These are phyloP conservation scores for Selenia dentaria DNA, from an alignment of 2,888 invertebrate species.

Conservation along the genomic window DNA sequence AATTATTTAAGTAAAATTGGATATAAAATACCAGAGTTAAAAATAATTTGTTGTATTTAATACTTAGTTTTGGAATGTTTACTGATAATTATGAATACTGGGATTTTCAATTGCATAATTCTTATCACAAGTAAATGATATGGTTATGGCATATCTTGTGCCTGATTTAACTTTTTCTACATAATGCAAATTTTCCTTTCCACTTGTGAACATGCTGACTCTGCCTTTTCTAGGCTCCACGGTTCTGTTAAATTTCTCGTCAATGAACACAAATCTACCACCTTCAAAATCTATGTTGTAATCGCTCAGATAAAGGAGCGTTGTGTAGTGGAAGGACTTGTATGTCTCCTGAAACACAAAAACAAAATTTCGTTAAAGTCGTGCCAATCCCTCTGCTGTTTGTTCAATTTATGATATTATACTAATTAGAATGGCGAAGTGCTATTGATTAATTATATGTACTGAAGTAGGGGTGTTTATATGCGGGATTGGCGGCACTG, in stretches of 20 bases:
- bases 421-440: too few relatives aligned
- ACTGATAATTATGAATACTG: constrained; percentile 51
- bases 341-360: constrained; percentile 90
- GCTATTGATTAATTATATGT: too few relatives aligned
- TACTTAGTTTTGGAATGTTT: constrained; percentile 21
- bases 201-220: constrained; percentile 94
- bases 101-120: constrained; percentile 87
- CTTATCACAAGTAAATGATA: constrained; percentile 94
- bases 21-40: too few relatives aligned
- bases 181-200: constrained; percentile 92
- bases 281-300: constrained; percentile 91
- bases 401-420: too few relatives aligned
- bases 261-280: constrained; percentile 92
- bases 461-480: too few relatives aligned
- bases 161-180: constrained; percentile 92
- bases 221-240: constrained; percentile 91
- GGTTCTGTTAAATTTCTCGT: constrained; percentile 86
- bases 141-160: constrained; percentile 91
- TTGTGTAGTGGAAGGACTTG: constrained; percentile 94
- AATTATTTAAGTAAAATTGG: too few relatives aligned
- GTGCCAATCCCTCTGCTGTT: too few relatives aligned
- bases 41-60: too few relatives aligned
- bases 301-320: constrained; percentile 91
- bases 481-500: too few relatives aligned
- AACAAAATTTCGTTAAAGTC: too few relatives aligned